These are phyloP conservation scores for Pristionchus arcanus DNA, from an alignment of 2,888 invertebrate genomes.

Conservation along the genomic window DNA sequence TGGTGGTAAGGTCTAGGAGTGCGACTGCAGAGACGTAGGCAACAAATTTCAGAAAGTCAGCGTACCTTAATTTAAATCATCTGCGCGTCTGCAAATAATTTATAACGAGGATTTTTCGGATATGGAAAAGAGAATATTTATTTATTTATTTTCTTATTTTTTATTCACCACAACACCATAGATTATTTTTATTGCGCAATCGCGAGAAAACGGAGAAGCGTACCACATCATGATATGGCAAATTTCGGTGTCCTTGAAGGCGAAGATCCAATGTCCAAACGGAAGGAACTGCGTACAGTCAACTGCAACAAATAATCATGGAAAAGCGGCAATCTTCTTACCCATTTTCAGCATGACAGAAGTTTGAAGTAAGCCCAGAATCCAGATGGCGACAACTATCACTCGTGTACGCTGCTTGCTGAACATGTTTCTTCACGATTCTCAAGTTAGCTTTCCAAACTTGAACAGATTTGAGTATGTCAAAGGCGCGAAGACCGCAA, in stretches of 20 bases:
- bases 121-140: too few relatives aligned
- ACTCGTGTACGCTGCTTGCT: neutral
- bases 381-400: neutral
- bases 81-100: too few relatives aligned
- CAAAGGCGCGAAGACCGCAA: constrained; percentile 57
- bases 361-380: neutral
- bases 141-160: too few relatives aligned
- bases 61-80: neutral
- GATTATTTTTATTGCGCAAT: too few relatives aligned
- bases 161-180: too few relatives aligned
- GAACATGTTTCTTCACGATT: neutral
- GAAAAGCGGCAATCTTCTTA: neutral
- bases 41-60: neutral
- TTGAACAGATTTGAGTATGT: constrained; percentile 49
- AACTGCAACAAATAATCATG: neutral
- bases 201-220: too few relatives aligned
- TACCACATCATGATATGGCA: constrained; percentile 7
- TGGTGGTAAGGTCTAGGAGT: neutral
- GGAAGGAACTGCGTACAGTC: constrained; percentile 11
- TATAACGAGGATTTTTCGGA: too few relatives aligned
- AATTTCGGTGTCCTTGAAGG: neutral
- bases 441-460: neutral
- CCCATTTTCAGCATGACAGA: constrained; percentile 5
- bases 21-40: neutral
- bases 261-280: neutral